Conservation (phyloP, 2,113 vertebrate species). For the Amia ocellicauda region DNA sequence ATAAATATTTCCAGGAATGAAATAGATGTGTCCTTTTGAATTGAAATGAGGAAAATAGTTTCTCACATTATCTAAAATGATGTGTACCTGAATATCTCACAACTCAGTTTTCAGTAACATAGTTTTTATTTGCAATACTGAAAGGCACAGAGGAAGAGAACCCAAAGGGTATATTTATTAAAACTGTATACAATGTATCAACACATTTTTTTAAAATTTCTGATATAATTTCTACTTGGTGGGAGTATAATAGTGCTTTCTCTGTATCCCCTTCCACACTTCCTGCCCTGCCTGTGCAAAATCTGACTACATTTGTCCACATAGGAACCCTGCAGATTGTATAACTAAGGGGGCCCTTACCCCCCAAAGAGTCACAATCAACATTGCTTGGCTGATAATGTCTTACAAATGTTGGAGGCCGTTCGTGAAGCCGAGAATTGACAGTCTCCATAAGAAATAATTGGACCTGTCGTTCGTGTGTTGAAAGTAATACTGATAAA, state of each 20-base stretch:
- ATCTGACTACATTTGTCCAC: not conserved
- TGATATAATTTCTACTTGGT: not conserved
- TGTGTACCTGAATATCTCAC: no score
- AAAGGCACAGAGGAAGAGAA: no score
- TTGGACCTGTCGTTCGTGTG: constrained; percentile 19
- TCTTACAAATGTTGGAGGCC: constrained; percentile 15
- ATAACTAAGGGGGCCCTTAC: constrained; percentile 12
- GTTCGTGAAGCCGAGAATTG: not conserved
- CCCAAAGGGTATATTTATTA: no score
- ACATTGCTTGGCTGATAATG: constrained; percentile 1
- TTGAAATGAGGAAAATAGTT: no score
- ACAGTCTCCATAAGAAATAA: constrained; percentile 17
- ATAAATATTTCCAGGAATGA: not conserved
- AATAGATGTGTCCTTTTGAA: not conserved
- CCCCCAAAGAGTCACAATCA: constrained; percentile 11
- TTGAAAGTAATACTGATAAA: constrained; percentile 32
- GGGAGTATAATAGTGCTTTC: no score
- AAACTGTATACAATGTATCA: no score
- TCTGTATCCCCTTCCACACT: not conserved
- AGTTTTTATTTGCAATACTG: no score
- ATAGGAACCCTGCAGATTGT: not conserved
- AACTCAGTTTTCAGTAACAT: no score
- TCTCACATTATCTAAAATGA: no score
- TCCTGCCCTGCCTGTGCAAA: not conserved
- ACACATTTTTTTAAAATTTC: no score